Conservation (phyloP, 2,888 invertebrate genomes). For the Lithosia quadra region DNA sequence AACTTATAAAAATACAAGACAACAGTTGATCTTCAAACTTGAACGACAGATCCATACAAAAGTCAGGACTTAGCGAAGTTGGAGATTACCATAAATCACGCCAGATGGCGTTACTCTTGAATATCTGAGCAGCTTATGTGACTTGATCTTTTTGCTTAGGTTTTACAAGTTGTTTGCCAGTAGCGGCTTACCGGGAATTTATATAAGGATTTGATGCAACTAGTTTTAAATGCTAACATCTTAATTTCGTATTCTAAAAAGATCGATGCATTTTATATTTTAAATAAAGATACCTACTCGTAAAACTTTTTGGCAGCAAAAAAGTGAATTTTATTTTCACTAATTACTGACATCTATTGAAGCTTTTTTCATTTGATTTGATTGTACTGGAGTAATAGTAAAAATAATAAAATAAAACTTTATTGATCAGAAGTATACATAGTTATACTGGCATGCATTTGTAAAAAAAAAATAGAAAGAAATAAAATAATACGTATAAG, state of each 20-base stretch:
- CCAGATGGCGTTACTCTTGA: constrained; percentile 58
- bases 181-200: constrained; percentile 17
- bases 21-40: constrained; percentile 25
- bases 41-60: constrained; percentile 34
- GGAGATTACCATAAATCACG: constrained; percentile 71
- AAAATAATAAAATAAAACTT: too few species aligned
- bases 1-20: constrained; percentile 7
- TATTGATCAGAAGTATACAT: too few species aligned
- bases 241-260: not conserved
- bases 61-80: constrained; percentile 49
- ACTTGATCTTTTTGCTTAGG: constrained; percentile 38
- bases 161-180: constrained; percentile 34
- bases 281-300: too few species aligned
- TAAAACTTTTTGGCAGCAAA: too few species aligned
- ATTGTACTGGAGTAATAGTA: too few species aligned
- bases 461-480: too few species aligned
- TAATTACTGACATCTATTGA: too few species aligned
- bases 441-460: too few species aligned
- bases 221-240: not conserved
- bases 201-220: not conserved
- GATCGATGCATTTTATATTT: not conserved
- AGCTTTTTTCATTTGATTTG: too few species aligned
- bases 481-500: too few species aligned
- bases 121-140: constrained; percentile 55
- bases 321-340: too few species aligned